Evolutionary conservation across 2,888 invertebrate genomes (phyloP), one percentile per base, ranked within the genome.

Genomic region (Agrotis puta): DNA sequence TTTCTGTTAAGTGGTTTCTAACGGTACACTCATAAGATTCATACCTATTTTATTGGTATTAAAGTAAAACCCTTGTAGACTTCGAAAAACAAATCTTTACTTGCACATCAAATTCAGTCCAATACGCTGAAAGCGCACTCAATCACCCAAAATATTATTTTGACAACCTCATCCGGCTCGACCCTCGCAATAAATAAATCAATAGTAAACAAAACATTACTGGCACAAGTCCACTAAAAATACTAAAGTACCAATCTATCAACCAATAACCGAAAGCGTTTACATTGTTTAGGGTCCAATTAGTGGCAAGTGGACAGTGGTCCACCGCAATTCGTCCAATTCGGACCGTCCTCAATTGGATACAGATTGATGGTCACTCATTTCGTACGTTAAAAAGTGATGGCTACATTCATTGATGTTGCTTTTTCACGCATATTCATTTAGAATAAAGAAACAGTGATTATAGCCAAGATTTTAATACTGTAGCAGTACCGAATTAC

Each of bases 241-340:
- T 79, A 84, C 75, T 85, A 70, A 77, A 81, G 74, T 79, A 84
- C 73, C 87, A 84, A 92, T 90, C 92, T 88, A 91, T 91, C 91
- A 90, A 84, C 83, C 90, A 89, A 90, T 90, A 86, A 84, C 78
- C 62, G 85, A 82, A 82, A 62, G 72, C 79, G 82, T 77, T 84
- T 70, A 82, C 78, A 80, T 86, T 86, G 83, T 85, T 85, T 85
- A 82, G 75, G 64, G 73, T 62, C 85, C 91, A 90, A 91, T 92
- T 90, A 92, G 89, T 88, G 85, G 84, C 89, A 92, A 92, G 90
- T 91, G 92, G 88, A 74, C 76, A 91, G 90, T 91, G 92, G 88
- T 71, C 74, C 78, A 74, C 85, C 83, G 82, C 85, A 89, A 87
- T 86, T 87, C 72, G 69, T 78, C 81, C 87, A 87, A 87, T 88